Conservation (phyloP, 2,888 invertebrate species). For the Acronicta psi region DNA sequence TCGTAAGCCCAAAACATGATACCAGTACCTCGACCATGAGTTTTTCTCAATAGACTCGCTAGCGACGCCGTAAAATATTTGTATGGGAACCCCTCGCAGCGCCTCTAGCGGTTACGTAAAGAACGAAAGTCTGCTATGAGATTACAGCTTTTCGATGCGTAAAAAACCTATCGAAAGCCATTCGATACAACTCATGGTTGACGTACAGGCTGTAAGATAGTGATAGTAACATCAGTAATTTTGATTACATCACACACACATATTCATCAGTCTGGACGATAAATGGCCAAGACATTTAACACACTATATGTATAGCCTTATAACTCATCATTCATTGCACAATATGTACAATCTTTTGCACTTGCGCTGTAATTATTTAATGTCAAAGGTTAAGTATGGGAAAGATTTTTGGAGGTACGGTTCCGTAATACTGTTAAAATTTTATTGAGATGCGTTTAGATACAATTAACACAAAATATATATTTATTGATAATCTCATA, state of each 20-base stretch:
- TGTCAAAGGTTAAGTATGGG: conserved; percentile 41
- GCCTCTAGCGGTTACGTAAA: too few relatives aligned
- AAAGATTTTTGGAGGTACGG: conserved; percentile 18
- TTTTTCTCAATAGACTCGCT: too few relatives aligned
- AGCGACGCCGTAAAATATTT: too few relatives aligned
- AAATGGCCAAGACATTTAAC: conserved; percentile 48
- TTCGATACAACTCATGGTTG: too few relatives aligned
- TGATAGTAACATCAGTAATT: conserved; percentile 2
- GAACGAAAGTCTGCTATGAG: too few relatives aligned
- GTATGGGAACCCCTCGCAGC: too few relatives aligned
- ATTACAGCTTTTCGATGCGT: too few relatives aligned
- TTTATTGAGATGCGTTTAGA: not conserved
- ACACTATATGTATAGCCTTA: conserved; percentile 6
- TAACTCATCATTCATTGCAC: conserved; percentile 42
- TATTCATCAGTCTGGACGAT: conserved; percentile 11
- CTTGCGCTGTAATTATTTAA: conserved; percentile 40
- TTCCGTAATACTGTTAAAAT: conserved; percentile 5
- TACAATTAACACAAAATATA: not conserved
- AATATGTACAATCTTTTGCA: conserved; percentile 41
- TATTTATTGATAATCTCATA: too few relatives aligned
- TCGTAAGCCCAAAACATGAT: not conserved
- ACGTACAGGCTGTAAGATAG: conserved; percentile 15
- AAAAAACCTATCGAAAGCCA: too few relatives aligned
- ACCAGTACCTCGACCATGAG: too few relatives aligned
- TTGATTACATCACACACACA: conserved; percentile 24